Evolutionary conservation across 2,888 invertebrate species (phyloP).

Genomic region (Monopis laevigella): DNA sequence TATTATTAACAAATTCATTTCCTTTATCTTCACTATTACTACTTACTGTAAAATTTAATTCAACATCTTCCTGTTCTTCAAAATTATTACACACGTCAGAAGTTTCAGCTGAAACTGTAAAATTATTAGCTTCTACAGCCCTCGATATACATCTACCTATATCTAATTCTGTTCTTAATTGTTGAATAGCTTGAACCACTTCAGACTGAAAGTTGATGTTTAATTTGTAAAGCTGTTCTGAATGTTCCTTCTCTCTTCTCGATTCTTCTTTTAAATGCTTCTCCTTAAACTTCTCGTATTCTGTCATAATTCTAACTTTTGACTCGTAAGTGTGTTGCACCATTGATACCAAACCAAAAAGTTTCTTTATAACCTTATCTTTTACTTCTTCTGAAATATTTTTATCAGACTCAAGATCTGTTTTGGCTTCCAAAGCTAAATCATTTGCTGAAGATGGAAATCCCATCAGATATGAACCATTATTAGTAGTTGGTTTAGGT

Average conservation of each 20-base stretch:
- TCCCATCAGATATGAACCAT: slow-evolving; percentile 40
- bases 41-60: no score
- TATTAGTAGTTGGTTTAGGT: slow-evolving; percentile 24
- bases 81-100: no score
- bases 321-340: slow-evolving; percentile 58
- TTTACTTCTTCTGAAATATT: slow-evolving; percentile 51
- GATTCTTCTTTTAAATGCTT: slow-evolving; percentile 48
- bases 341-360: slow-evolving; percentile 53
- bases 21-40: no score
- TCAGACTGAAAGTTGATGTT: slow-evolving; percentile 60
- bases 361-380: slow-evolving; percentile 53
- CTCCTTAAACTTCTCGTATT: slow-evolving; percentile 55
- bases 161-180: slow-evolving; percentile 51
- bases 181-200: slow-evolving; percentile 52
- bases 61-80: no score
- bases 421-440: slow-evolving; percentile 52
- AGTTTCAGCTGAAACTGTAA: no score
- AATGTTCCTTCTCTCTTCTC: slow-evolving; percentile 52
- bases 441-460: slow-evolving; percentile 60
- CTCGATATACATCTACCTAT: slow-evolving; percentile 37
- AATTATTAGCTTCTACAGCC: slow-evolving; percentile 29
- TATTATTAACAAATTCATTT: no score
- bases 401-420: slow-evolving; percentile 53
- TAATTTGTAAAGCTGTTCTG: slow-evolving; percentile 53
- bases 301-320: slow-evolving; percentile 52